Conservation (phyloP, 2,888 invertebrate genomes). For the Trichopoda pennipes region DNA sequence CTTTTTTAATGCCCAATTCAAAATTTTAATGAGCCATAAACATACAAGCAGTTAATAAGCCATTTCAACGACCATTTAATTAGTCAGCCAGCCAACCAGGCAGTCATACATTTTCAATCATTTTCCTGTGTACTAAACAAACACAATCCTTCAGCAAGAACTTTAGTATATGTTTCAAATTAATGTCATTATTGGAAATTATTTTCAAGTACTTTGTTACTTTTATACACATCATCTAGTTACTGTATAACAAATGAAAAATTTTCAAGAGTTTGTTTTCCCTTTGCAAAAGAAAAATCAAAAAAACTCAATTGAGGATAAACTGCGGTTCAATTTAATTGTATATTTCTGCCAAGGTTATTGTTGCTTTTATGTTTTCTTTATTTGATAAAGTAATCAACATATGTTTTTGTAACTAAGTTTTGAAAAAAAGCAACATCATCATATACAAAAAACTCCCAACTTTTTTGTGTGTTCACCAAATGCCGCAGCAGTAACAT, state of each 20-base stretch:
- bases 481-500: no score
- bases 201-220: constrained; percentile 4
- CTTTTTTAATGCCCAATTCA: no score
- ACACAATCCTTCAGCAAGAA: neutral
- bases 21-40: no score
- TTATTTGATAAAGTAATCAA: neutral
- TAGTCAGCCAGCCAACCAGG: no score
- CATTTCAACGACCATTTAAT: neutral
- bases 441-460: no score
- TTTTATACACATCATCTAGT: constrained; percentile 18
- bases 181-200: constrained; percentile 41
- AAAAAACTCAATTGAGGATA: constrained; percentile 31
- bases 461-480: no score
- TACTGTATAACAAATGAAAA: constrained; percentile 17
- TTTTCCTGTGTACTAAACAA: no score
- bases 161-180: constrained; percentile 21
- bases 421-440: no score
- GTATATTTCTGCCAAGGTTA: neutral
- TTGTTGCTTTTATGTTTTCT: neutral
- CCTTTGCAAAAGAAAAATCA: constrained; percentile 12
- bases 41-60: neutral
- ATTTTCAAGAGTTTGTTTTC: neutral
- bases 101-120: no score
- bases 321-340: constrained; percentile 36
- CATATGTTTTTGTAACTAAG: no score